Base-by-base conservation (phyloP, 2,113 vertebrate species). In the Eidolon helvum region DNA sequence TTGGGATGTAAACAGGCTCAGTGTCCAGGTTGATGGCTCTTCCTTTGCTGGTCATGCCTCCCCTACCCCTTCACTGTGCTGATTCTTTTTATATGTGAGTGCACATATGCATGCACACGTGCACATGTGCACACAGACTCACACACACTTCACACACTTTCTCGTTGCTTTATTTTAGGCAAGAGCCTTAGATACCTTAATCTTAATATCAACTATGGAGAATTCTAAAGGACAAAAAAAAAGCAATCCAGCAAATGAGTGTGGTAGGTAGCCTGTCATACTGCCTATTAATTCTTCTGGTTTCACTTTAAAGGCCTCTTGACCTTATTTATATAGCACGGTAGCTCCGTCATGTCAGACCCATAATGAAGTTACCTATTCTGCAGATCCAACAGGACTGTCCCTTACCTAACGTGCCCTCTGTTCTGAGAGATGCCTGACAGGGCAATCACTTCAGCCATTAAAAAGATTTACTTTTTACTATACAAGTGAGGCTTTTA, bases 221-320 rank as follows among this genome's bases (percentile, higher is more conserved):
- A 93, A 75, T 57, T 28, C 3, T 35, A 90, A 87, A 83, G 8
- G 48, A 84, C 72, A 90, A 89, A 93, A 93, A 91, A 80, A 96
- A 94, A 87, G 10, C 65, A 77, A 38, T 24, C 61, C 33, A 91
- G 53, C 19, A 28, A 90, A 33, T 74, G 5, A 71, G 15, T 10
- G 61, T 48, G 15, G 10, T 53, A 88, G 10, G 19, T 59, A 65
- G 35, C 18, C 59, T 50, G 40, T 18, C 53, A 59, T 26, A 24
- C 26, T 87, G 45, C 55, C 48, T 65, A 50, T 38, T 74, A 74
- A 80, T 40, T 75, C 22, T 83, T 15, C 33, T 68, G 30, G 16
- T 75, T 92, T 96, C 90, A 43, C 5, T 48, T 95, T 72, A 89
- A 55, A 87, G 24, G 10, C 10, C 40, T 40, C 16, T 21, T 69